Evolutionary conservation across 2,797 vertebrate genomes (phyloP).

Genomic region (Acanthurus lineatus): DNA sequence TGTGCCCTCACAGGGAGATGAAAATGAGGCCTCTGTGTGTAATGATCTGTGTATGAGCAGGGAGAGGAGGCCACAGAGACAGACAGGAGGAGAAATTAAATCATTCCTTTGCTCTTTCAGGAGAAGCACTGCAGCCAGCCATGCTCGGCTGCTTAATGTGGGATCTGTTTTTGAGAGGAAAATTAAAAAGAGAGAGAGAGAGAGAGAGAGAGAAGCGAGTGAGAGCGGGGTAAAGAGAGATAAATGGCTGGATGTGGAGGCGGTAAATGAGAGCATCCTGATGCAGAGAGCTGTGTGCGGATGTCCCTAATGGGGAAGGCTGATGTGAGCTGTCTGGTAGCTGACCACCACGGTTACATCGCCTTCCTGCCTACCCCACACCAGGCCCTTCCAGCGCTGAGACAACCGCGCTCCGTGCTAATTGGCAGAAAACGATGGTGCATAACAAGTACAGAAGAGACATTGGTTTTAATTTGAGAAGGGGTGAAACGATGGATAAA

Average conservation of each 20-base stretch:
- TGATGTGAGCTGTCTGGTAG: conserved; percentile 77
- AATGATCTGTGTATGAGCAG: conserved; percentile 87
- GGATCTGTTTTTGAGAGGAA: conserved; percentile 83
- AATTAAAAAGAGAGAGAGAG: conserved; percentile 80
- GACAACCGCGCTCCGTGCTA: conserved; percentile 64
- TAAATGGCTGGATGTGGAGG: conserved; percentile 79
- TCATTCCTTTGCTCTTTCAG: conserved; percentile 83
- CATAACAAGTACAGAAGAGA: conserved; percentile 76
- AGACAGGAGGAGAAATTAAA: conserved; percentile 82
- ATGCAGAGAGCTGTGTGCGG: conserved; percentile 77
- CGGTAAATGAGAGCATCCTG: conserved; percentile 84
- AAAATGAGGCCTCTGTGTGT: conserved; percentile 87
- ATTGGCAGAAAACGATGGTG: conserved; percentile 79
- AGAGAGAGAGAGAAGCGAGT: conserved; percentile 60
- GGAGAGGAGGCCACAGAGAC: conserved; percentile 81
- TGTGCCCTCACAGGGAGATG: conserved; percentile 83
- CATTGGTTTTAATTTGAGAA: conserved; percentile 73
- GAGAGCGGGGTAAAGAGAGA: conserved; percentile 72
- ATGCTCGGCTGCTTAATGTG: conserved; percentile 80
- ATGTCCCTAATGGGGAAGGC: conserved; percentile 80
- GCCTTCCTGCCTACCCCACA: conserved; percentile 63
- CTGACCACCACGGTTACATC: conserved; percentile 68
- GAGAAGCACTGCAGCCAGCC: conserved; percentile 74
- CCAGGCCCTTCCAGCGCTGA: conserved; percentile 64
- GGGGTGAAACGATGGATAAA: conserved; percentile 75